Percentiles rank a stretch among this genome's conserved stretches.
phyloP scores from a whole-genome alignment of 2,888 invertebrate species.

The Incurvaria masculella region DNA sequence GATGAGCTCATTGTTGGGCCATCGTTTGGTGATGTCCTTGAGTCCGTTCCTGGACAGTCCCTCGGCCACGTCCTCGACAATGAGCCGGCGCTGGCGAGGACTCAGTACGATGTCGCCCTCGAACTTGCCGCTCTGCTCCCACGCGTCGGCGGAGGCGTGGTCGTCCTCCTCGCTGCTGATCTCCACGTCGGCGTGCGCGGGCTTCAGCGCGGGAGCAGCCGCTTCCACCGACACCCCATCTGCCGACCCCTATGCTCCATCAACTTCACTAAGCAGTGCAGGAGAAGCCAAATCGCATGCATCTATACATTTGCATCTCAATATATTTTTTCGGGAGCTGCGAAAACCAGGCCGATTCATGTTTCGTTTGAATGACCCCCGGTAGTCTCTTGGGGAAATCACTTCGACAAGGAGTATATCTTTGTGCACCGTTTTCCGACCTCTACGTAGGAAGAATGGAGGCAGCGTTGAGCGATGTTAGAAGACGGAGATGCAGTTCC shows the following conservation, averaged over 20 bases:
- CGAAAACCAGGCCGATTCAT: no score
- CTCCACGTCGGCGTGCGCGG: conserved; percentile 6
- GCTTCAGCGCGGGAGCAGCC: conserved; percentile 4
- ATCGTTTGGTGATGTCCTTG: conserved; percentile 40
- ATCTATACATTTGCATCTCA: no score
- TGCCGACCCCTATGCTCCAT: neutral
- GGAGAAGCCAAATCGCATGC: no score
- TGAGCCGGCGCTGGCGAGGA: conserved; percentile 39
- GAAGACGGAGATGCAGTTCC: no score
- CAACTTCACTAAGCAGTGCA: neutral
- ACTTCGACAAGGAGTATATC: no score
- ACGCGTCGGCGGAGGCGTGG: conserved; percentile 36
- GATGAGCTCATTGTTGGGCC: conserved; percentile 47
- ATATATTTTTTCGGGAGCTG: no score
- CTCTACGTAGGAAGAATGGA: no score
- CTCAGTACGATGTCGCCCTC: conserved; percentile 52
- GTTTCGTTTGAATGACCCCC: no score
- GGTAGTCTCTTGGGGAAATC: no score
- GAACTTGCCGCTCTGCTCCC: conserved; percentile 52
- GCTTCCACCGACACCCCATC: neutral
- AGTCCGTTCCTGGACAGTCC: conserved; percentile 46
- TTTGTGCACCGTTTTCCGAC: no score
- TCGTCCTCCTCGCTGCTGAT: conserved; percentile 31
- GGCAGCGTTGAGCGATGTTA: no score
- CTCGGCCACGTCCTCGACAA: conserved; percentile 40